phyloP scores from a whole-genome alignment of 2,888 invertebrate species.

The Hermaeophaga mercurialis region DNA sequence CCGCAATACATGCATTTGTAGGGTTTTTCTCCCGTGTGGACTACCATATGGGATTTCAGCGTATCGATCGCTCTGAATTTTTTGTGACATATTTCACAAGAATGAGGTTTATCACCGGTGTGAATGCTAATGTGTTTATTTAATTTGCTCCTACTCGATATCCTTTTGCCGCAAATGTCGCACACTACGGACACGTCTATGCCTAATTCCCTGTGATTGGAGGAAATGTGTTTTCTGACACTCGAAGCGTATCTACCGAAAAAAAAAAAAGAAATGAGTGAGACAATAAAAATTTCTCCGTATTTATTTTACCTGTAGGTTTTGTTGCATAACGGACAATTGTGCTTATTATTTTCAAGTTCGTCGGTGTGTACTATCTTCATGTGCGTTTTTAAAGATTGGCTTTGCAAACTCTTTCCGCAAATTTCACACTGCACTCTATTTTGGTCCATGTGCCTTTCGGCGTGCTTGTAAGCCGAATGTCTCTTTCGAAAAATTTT shows the following conservation, averaged over 20 bases:
- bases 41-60: constrained; percentile 53
- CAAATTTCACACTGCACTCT: constrained; percentile 46
- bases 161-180: constrained; percentile 51
- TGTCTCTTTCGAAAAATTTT: constrained; percentile 40
- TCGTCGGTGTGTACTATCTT: constrained; percentile 45
- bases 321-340: constrained; percentile 43
- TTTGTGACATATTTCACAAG: constrained; percentile 52
- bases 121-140: constrained; percentile 59
- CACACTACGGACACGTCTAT: constrained; percentile 47
- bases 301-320: constrained; percentile 24
- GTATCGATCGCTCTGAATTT: constrained; percentile 64
- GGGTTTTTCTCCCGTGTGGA: constrained; percentile 48
- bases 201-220: constrained; percentile 29
- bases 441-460: constrained; percentile 43
- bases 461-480: constrained; percentile 42
- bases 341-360: constrained; percentile 28
- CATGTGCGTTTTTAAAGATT: constrained; percentile 42
- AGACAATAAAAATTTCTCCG: not conserved
- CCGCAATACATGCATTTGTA: constrained; percentile 42
- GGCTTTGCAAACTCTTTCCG: constrained; percentile 42
- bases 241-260: constrained; percentile 18
- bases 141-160: constrained; percentile 46
- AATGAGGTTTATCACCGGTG: constrained; percentile 59
- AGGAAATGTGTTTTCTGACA: constrained; percentile 28
- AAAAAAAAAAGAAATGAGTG: not conserved